Base-by-base conservation (phyloP, 2,888 invertebrate genomes). In the Napeogenes inachia region DNA sequence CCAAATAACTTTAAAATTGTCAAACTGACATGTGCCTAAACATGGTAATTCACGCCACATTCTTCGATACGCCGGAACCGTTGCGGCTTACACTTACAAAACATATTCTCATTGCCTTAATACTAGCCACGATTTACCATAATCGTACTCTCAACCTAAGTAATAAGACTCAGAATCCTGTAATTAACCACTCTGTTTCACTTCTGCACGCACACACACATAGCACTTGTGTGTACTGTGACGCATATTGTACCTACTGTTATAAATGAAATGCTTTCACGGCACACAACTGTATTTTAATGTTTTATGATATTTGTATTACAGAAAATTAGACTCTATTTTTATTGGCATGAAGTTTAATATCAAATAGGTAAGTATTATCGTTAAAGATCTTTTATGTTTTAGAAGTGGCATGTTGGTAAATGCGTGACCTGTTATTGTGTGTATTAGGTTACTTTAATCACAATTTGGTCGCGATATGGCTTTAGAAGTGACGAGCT, bases 231-330 rank as follows among this genome's bases (percentile, higher is more conserved):
- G 84, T 85, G 88, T 86, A 86, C 84, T 87, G 86, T 87, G 87
- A 87, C 84, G 85, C 82, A 83, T 85, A 86, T 87, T 87, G 85
- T 88, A 87, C 83, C 79, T 83, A 85, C 80, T 82, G 84, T 82
- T 85, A 84, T 85, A 88, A 88, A 88, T 85, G 88, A 89, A 88
- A 89, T 87, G 89, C 89, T 90, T 90, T 90, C 89, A 88, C 89
- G 79, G 83, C 88, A 87, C 89, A 89, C 89, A 84, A 76, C 77
- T 82, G 78, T 78, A 82, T 68, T 74, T 70, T 70, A 75, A 75
- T 76, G 80, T 82, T 81, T 78, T 75, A 75, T 73, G 72, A 74
- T 64, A 64, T 54, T 2, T 21, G 10, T 21, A 0, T 2, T 61
- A 71, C 33, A 53, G 3, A 4, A 79, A 63, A 71, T 69, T 74